These are phyloP conservation scores for Copidosoma floridanum DNA, from an alignment of 1,140 invertebrate genomes.

Conservation along the genomic window DNA sequence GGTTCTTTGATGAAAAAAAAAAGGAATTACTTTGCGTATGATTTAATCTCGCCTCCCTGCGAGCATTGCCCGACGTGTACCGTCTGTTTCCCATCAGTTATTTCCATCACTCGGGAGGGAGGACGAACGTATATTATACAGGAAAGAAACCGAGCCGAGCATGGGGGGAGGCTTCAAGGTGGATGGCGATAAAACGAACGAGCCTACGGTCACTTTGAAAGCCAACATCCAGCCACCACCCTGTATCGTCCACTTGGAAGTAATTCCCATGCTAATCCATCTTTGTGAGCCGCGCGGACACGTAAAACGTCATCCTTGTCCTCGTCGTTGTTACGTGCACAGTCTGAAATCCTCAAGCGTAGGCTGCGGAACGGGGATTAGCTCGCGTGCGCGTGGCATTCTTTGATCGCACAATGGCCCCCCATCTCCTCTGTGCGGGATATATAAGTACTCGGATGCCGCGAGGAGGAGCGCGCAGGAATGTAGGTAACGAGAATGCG, in stretches of 20 bases:
- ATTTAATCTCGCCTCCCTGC: no score
- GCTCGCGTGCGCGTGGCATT: not conserved
- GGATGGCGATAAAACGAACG: conserved; percentile 28
- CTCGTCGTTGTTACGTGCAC: no score
- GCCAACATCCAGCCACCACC: no score
- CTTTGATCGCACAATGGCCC: not conserved
- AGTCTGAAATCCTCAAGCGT: not conserved
- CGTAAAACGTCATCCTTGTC: no score
- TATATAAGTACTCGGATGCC: no score
- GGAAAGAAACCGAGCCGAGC: no score
- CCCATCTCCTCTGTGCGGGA: conserved; percentile 3
- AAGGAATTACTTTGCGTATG: no score
- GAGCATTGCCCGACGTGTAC: no score
- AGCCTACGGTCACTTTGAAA: conserved; percentile 31
- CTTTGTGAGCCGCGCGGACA: conserved; percentile 32
- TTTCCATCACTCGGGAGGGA: no score
- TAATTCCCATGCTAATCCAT: conserved; percentile 52
- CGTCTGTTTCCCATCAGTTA: no score
- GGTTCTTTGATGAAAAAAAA: conserved; percentile 8
- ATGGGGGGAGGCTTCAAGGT: not conserved
- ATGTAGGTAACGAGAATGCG: not conserved
- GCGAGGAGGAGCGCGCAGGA: not conserved
- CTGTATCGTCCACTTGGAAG: conserved; percentile 30
- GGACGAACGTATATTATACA: no score
- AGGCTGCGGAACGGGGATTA: not conserved